These are phyloP conservation scores for Tethya wilhelma DNA, from an alignment of 37 sponge, comb jelly and placozoan genomes.

Conservation along the genomic window DNA sequence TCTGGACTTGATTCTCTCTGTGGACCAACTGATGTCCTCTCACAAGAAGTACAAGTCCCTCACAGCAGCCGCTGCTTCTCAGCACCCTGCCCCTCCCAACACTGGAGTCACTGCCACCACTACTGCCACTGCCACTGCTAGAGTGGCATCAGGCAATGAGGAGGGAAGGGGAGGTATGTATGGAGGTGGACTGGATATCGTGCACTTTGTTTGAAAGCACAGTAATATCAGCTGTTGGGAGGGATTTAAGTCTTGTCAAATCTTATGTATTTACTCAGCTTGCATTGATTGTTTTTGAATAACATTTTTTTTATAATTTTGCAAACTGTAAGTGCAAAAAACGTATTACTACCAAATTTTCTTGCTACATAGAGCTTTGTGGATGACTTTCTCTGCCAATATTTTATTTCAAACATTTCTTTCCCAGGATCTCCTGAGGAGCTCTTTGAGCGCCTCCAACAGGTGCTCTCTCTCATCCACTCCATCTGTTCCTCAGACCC, in stretches of 20 bases:
- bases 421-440: constrained; percentile 12
- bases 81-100: not conserved
- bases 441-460: not conserved
- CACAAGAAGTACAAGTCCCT: not conserved
- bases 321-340: too few species aligned
- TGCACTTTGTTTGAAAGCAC: too few species aligned
- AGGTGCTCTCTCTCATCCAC: not conserved
- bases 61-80: not conserved
- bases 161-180: not conserved
- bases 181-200: too few species aligned
- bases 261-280: too few species aligned
- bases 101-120: not conserved
- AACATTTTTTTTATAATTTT: too few species aligned
- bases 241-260: too few species aligned
- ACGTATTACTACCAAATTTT: not conserved
- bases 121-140: not conserved
- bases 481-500: not conserved
- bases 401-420: not conserved
- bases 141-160: not conserved
- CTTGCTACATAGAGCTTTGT: not conserved
- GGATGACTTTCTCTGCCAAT: not conserved
- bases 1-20: constrained; percentile 9
- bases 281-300: too few species aligned
- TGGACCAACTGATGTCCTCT: not conserved
- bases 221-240: too few species aligned